These are phyloP conservation scores for Monochamus saltuarius DNA, from an alignment of 1,140 invertebrate species.

Conservation along the genomic window DNA sequence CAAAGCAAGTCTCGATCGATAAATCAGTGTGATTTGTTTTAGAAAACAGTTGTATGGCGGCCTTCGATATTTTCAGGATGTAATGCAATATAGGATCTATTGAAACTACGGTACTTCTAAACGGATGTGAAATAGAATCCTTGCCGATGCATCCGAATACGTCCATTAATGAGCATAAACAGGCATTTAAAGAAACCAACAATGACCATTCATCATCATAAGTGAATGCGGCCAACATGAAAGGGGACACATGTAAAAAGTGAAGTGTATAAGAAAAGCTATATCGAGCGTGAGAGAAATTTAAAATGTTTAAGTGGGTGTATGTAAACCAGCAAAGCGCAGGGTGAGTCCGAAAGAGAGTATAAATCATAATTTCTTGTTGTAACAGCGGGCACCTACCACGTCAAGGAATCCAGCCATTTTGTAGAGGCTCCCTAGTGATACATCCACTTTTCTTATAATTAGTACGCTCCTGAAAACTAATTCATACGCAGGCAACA, in stretches of 20 bases:
- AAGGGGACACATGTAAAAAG: constrained; percentile 31
- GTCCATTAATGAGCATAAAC: constrained; percentile 29
- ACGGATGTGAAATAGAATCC: too few relatives aligned
- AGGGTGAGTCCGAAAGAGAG: constrained; percentile 15
- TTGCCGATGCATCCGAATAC: neutral
- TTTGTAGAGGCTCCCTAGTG: constrained; percentile 29
- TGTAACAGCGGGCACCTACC: constrained; percentile 35
- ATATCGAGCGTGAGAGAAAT: constrained; percentile 29
- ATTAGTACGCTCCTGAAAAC: constrained; percentile 44
- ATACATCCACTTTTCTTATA: constrained; percentile 31
- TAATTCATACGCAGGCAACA: constrained; percentile 42
- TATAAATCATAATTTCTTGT: constrained; percentile 38
- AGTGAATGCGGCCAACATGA: constrained; percentile 27
- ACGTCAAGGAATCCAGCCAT: constrained; percentile 32
- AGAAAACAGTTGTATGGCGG: too few relatives aligned
- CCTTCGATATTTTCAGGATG: too few relatives aligned
- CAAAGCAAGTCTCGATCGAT: too few relatives aligned
- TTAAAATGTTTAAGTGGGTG: constrained; percentile 34
- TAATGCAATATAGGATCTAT: too few relatives aligned
- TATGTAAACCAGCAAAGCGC: constrained; percentile 32
- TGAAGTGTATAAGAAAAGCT: constrained; percentile 16
- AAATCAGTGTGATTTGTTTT: too few relatives aligned
- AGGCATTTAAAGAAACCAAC: constrained; percentile 23
- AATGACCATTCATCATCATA: constrained; percentile 27
- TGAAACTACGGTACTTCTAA: too few relatives aligned